Conservation (phyloP, 2,797 vertebrate species). For the Lacerta agilis region DNA sequence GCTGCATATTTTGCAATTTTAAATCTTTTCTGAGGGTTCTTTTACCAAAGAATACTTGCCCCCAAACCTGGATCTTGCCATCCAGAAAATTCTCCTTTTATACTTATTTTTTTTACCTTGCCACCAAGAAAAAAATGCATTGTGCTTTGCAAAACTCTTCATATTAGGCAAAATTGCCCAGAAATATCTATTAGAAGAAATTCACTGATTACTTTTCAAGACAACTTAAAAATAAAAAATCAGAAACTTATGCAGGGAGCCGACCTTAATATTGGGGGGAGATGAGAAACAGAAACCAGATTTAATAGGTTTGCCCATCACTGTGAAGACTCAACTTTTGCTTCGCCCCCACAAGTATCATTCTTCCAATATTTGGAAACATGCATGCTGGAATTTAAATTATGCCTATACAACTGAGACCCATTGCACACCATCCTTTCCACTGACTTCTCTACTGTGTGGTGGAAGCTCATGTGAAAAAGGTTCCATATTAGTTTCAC, state of each 20-base stretch:
- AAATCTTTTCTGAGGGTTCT: no score
- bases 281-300: background rate
- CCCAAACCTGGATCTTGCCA: no score
- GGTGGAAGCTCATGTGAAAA: background rate
- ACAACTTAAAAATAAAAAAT: background rate
- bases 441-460: background rate
- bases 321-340: background rate
- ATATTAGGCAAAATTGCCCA: background rate
- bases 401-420: no score
- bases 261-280: background rate
- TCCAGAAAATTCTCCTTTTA: no score
- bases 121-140: background rate
- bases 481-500: conserved; percentile 12
- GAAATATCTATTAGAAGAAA: background rate
- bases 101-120: no score
- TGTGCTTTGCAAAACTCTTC: background rate
- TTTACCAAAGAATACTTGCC: no score
- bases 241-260: background rate
- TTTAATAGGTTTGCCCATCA: background rate
- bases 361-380: background rate
- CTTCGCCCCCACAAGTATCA: background rate
- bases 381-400: background rate
- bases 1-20: no score
- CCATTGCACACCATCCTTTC: background rate
- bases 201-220: background rate